These are phyloP conservation scores for Formica selysi DNA, from an alignment of 1,140 invertebrate genomes.

Conservation along the genomic window DNA sequence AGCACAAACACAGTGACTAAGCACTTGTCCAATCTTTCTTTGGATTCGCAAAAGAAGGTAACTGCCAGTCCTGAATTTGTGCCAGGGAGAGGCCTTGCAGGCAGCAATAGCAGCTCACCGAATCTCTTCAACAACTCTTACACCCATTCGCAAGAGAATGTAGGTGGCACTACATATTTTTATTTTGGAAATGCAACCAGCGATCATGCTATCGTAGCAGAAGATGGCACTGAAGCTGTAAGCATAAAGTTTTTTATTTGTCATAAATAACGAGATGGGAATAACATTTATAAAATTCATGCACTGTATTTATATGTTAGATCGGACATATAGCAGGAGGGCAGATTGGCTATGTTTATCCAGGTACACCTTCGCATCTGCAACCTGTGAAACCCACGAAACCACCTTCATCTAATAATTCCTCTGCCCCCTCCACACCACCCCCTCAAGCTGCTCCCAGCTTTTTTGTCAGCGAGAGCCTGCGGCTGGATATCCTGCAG, in stretches of 20 bases:
- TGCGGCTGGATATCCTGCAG: conserved; percentile 92
- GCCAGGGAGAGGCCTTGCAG: conserved; percentile 79
- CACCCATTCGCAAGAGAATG: conserved; percentile 91
- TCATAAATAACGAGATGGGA: neutral
- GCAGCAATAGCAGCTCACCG: conserved; percentile 83
- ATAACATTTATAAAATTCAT: neutral
- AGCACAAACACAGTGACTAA: conserved; percentile 86
- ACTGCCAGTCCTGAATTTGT: conserved; percentile 85
- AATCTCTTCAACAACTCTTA: conserved; percentile 85
- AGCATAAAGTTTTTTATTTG: conserved; percentile 25
- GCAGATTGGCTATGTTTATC: conserved; percentile 87
- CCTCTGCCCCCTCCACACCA: conserved; percentile 86
- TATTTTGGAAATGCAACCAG: conserved; percentile 88
- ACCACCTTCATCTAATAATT: conserved; percentile 83
- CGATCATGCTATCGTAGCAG: conserved; percentile 77
- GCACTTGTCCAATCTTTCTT: conserved; percentile 87
- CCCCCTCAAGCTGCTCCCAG: conserved; percentile 80
- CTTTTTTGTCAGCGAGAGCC: conserved; percentile 92
- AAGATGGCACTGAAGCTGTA: conserved; percentile 80
- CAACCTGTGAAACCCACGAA: conserved; percentile 85
- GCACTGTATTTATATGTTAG: conserved; percentile 56
- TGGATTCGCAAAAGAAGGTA: conserved; percentile 87
- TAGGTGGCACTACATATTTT: conserved; percentile 97
- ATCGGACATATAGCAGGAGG: conserved; percentile 78
- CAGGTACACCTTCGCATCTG: conserved; percentile 90